Evolutionary conservation across 1,140 invertebrate species (phyloP), one percentile per base, ranked within the genome.

Genomic region (Brevipalpus yothersi): DNA sequence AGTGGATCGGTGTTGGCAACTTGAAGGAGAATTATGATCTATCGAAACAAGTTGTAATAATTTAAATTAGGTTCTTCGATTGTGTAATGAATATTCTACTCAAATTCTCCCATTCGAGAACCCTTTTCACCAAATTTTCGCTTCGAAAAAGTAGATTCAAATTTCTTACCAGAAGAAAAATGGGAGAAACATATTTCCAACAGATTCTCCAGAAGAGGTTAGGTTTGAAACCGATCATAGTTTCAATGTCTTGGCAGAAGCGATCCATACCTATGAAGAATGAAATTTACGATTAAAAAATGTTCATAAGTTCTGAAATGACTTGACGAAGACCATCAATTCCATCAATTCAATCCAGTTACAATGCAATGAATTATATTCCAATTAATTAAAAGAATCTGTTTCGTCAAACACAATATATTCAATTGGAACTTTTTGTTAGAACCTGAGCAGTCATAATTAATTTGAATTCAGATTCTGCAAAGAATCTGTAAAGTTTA

Each of bases 191-290:
- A 60, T 74, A 73, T 63, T 77, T 77, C 75, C 75, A 77, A 61
- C 73, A 75, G 40, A 75, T 65, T 64, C 72, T 66, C 73, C 74
- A 77, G 65, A 70, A 77, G 1, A 71, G 54, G 23, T 70, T 69
- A 7, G 75, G 75, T 55, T 64, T 62, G 53, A 69, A 67, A 9
- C 72, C 73, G 7, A 75, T 67, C 75, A 77, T 77, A 54, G 72
- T 66, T 59, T 73, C 62, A 13, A 76, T 69, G 67, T 89, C 83
- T 56, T 73, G 70, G 47, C 77, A 76, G 60, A 87, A 81, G 62
- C 79, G 77, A n/a, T 78, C 74, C 17, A 77, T 71, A 55, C 78
- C 78, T 79, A 47, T 64, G 63, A 63, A 47, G 42, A 39, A 56
- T 21, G 55, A 55, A 17, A 13, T 45, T 41, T 4, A 51, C 17